A percentile compares a stretch with the other conserved stretches of the same genome.
Evolutionary conservation across 2,888 invertebrate genomes (phyloP).

Genomic region (Dugesia japonica): DNA sequence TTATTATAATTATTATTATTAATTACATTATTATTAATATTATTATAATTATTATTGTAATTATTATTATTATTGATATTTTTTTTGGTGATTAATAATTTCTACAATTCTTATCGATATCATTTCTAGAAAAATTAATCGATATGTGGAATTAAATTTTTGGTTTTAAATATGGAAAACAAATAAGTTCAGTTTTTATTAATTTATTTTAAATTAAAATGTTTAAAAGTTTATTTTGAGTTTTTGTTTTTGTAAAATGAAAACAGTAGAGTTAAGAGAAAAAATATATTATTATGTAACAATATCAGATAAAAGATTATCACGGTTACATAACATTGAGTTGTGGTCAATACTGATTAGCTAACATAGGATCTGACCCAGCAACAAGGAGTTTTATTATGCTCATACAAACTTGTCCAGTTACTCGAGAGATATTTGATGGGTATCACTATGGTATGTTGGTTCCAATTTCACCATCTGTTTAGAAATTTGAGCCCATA

Average conservation of each 20-base stretch:
- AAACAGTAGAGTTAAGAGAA: background rate
- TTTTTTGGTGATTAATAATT: too few relatives aligned
- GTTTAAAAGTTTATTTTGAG: background rate
- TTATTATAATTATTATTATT: too few relatives aligned
- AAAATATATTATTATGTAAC: background rate
- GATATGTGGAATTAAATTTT: too few relatives aligned
- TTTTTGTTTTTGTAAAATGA: background rate
- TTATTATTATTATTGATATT: too few relatives aligned
- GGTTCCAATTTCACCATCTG: too few relatives aligned
- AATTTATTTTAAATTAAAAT: too few relatives aligned
- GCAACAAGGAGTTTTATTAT: background rate
- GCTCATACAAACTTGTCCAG: background rate
- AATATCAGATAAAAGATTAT: slow-evolving; percentile 15
- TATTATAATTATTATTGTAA: background rate
- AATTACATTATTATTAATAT: too few relatives aligned
- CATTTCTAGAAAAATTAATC: too few relatives aligned
- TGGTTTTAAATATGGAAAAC: too few relatives aligned
- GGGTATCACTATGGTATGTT: background rate
- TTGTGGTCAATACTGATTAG: background rate
- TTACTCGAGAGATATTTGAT: background rate
- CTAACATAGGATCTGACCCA: background rate
- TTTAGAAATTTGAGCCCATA: too few relatives aligned
- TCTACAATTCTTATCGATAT: too few relatives aligned
- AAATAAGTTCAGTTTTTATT: too few relatives aligned
- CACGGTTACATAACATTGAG: background rate